Evolutionary conservation across 1,140 invertebrate species (phyloP).

Genomic region (Drosophila ananassae): DNA sequence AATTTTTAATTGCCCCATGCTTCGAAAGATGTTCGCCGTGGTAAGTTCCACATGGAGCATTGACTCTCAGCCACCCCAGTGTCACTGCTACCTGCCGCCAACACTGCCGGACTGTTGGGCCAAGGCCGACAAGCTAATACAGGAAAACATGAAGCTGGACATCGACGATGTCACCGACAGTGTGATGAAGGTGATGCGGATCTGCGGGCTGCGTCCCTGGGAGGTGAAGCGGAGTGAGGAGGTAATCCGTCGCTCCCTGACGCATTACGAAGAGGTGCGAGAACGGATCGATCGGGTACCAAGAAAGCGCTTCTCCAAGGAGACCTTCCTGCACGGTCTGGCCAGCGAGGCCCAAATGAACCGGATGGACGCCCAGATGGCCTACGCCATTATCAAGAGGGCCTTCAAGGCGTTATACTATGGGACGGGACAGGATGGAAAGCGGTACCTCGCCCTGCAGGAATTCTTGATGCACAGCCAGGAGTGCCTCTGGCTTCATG

Average conservation of each 20-base stretch:
- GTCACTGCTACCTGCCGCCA: conserved; percentile 18
- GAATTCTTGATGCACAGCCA: conserved; percentile 17
- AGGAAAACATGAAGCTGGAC: conserved; percentile 18
- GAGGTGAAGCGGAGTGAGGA: conserved; percentile 46
- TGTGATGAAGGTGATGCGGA: conserved; percentile 62
- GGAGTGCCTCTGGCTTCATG: conserved; percentile 72
- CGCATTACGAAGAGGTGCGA: conserved; percentile 64
- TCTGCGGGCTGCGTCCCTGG: conserved; percentile 58
- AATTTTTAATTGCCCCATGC: too few relatives aligned
- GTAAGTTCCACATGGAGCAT: background rate
- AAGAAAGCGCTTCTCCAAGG: conserved; percentile 62
- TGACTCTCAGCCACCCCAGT: conserved; percentile 1
- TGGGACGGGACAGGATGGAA: conserved; percentile 40
- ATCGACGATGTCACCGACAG: conserved; percentile 60
- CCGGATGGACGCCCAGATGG: conserved; percentile 69
- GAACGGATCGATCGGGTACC: conserved; percentile 61
- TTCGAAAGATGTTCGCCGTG: too few relatives aligned
- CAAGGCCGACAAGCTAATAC: background rate
- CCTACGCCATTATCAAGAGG: conserved; percentile 70
- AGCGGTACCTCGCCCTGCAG: background rate
- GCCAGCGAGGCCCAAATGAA: conserved; percentile 57
- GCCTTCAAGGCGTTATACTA: conserved; percentile 74
- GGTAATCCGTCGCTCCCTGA: conserved; percentile 50
- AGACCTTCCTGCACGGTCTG: conserved; percentile 69
- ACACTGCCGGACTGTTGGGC: background rate